Conservation (phyloP, 1,140 invertebrate species). For the Monomorium pharaonis region DNA sequence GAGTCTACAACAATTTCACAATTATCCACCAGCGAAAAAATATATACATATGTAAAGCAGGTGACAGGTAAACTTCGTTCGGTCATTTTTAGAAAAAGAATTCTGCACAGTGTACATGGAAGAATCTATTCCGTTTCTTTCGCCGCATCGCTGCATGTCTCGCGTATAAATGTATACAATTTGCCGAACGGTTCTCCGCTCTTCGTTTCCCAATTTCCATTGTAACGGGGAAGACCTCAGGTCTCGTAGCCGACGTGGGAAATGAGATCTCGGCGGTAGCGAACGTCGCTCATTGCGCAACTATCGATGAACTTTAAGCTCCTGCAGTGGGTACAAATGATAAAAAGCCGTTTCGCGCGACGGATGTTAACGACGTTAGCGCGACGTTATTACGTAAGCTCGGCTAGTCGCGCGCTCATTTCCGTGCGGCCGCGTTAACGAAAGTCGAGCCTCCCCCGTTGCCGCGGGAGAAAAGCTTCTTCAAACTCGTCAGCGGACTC, state of each 20-base stretch:
- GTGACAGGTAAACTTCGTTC: background rate
- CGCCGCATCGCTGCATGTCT: too few relatives aligned
- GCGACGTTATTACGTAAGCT: background rate
- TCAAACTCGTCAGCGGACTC: background rate
- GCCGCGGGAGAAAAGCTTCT: background rate
- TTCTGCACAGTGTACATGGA: too few relatives aligned
- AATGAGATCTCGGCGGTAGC: background rate
- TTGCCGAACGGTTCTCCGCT: background rate
- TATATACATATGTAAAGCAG: too few relatives aligned
- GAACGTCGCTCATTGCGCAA: conserved; percentile 8
- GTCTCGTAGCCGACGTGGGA: background rate
- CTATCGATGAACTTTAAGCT: conserved; percentile 26
- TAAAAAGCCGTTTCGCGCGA: conserved; percentile 51
- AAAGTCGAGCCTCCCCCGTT: background rate
- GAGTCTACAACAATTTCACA: background rate
- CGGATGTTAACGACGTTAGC: conserved; percentile 15
- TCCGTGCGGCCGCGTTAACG: background rate
- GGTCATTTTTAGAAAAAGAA: background rate
- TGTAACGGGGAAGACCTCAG: too few relatives aligned
- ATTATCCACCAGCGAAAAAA: too few relatives aligned
- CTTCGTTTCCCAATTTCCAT: background rate
- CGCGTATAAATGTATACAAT: too few relatives aligned
- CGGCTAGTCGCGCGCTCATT: background rate
- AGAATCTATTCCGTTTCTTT: background rate
- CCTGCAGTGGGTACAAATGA: background rate